Percentiles rank a stretch among this genome's conserved stretches.
These are phyloP conservation scores for Nomada goodeniana DNA, from an alignment of 2,888 invertebrate genomes.

Conservation along the genomic window DNA sequence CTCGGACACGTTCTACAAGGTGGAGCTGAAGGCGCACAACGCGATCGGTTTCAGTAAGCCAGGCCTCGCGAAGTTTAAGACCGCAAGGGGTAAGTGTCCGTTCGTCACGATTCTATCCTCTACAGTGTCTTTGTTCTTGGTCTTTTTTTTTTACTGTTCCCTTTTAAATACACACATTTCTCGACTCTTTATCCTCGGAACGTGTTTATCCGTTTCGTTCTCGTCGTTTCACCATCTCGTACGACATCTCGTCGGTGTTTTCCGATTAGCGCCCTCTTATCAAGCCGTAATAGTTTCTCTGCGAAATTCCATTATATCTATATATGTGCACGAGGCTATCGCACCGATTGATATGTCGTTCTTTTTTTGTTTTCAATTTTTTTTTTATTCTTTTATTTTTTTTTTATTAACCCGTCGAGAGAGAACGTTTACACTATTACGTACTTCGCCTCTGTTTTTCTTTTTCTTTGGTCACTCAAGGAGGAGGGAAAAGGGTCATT, in stretches of 20 bases:
- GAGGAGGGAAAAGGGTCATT: conserved; percentile 69
- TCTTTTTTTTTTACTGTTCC: neutral
- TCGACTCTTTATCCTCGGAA: neutral
- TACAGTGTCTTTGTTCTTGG: neutral
- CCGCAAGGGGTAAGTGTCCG: conserved; percentile 92
- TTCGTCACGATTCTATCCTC: neutral
- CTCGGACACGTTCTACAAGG: conserved; percentile 93
- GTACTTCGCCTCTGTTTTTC: conserved; percentile 64
- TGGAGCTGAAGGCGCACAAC: conserved; percentile 94
- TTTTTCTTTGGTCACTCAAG: conserved; percentile 59
- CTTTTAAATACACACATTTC: neutral
- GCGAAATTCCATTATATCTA: conserved; percentile 42
- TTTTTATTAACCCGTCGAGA: conserved; percentile 52
- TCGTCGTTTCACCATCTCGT: conserved; percentile 44
- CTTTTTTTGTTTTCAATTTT: conserved; percentile 50
- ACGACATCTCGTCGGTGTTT: conserved; percentile 42
- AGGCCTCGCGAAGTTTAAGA: conserved; percentile 92
- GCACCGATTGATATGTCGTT: conserved; percentile 62
- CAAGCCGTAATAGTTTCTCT: conserved; percentile 63
- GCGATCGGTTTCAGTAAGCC: conserved; percentile 92
- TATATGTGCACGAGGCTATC: conserved; percentile 68
- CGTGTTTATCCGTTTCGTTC: conserved; percentile 46
- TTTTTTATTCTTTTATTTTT: conserved; percentile 39
- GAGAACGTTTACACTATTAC: conserved; percentile 55
- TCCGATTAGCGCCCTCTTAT: conserved; percentile 47